phyloP scores from a whole-genome alignment of 2,888 invertebrate genomes.

The Hydraecia micacea region DNA sequence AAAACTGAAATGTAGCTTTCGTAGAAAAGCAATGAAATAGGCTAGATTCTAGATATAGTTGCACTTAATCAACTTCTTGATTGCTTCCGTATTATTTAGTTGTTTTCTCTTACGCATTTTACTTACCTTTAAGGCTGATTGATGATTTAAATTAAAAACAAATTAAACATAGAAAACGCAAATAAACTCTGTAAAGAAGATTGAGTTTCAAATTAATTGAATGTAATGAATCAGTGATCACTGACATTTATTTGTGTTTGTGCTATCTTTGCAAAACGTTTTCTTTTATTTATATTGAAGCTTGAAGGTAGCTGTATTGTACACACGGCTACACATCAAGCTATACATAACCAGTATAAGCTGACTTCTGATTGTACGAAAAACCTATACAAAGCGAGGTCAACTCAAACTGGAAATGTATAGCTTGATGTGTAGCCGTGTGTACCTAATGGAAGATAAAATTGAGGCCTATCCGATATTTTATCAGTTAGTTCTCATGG shows the following conservation, averaged over 20 bases:
- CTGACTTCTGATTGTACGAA: no score
- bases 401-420: no score
- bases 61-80: slow-evolving; percentile 32
- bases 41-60: slow-evolving; percentile 14
- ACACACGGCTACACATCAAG: no score
- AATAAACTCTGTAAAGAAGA: slow-evolving; percentile 16
- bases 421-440: no score
- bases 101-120: slow-evolving; percentile 23
- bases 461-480: not conserved
- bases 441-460: not conserved
- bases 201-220: slow-evolving; percentile 21
- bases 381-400: no score
- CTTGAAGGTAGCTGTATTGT: not conserved
- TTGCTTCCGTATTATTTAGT: slow-evolving; percentile 40
- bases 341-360: no score
- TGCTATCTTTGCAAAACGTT: slow-evolving; percentile 7
- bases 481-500: not conserved
- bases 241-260: slow-evolving; percentile 22
- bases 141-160: slow-evolving; percentile 37
- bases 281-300: slow-evolving; percentile 1
- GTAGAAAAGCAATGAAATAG: slow-evolving; percentile 20
- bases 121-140: slow-evolving; percentile 30
- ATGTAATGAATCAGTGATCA: slow-evolving; percentile 14
- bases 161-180: slow-evolving; percentile 27
- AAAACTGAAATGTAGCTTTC: slow-evolving; percentile 13